Percentiles rank a stretch among this genome's conserved stretches.
These are phyloP conservation scores for Capitella teleta DNA, from an alignment of 1,140 invertebrate species.

Conservation along the genomic window DNA sequence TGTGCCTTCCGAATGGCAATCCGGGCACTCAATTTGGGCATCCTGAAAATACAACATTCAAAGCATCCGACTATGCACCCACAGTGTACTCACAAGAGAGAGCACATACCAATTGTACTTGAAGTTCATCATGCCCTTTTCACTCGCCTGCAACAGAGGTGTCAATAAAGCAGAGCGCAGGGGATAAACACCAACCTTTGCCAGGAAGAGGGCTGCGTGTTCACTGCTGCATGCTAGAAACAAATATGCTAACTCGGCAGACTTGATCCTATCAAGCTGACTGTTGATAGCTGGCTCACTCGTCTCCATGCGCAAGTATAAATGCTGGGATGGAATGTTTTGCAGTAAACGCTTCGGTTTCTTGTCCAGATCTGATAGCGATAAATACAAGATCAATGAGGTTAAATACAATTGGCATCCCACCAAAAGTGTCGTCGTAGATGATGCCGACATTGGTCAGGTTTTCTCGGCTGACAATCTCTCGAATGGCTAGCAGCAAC, in stretches of 20 bases:
- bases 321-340: conserved; percentile 22
- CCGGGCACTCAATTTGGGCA: too few species aligned
- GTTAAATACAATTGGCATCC: conserved; percentile 12
- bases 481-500: conserved; percentile 47
- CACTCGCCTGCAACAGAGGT: conserved; percentile 17
- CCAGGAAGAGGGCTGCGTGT: conserved; percentile 18
- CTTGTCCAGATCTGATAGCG: conserved; percentile 22
- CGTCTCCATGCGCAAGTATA: conserved; percentile 18
- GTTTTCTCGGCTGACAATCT: conserved; percentile 66
- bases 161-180: neutral
- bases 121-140: conserved; percentile 12
- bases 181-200: conserved; percentile 12
- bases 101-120: conserved; percentile 30
- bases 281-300: neutral
- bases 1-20: too few species aligned
- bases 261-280: conserved; percentile 17
- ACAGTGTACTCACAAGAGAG: conserved; percentile 41
- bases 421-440: conserved; percentile 75
- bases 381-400: conserved; percentile 2
- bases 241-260: conserved; percentile 18
- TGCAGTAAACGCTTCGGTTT: conserved; percentile 21
- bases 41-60: too few species aligned
- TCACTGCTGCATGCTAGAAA: conserved; percentile 19
- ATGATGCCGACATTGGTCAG: conserved; percentile 82
- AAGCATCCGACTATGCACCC: too few species aligned